Evolutionary conservation across 2,113 vertebrate genomes (phyloP), one percentile per base, ranked within the genome.

Genomic region (Cyrtonyx montezumae): DNA sequence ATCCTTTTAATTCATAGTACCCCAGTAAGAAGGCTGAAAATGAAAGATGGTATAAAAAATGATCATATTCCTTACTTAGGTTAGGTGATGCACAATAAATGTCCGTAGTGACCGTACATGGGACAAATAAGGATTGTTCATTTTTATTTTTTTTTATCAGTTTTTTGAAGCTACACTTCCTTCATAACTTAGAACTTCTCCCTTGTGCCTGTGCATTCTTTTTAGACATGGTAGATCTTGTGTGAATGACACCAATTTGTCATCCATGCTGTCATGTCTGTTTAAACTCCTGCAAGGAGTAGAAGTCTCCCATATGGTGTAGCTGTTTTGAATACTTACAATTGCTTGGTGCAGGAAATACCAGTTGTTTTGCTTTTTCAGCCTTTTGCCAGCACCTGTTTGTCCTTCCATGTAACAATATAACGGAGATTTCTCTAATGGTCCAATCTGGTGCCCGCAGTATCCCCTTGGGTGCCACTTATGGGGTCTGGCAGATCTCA

Each of bases 221-320:
- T 85, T 23, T 59, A 59, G 55, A 26, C 42, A 2, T 59, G 61
- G 59, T 16, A 32, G 19, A 81, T 85, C 59, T 74, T 65, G 25
- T 55, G 73, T 67, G 83, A 90, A 67, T 87, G 59, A 69, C 79
- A 91, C 65, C 30, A 75, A 4, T 87, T 91, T 82, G 56, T 88
- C 45, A 80, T 77, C 65, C 4, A 1, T 91, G 63, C 85, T 91
- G 75, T 85, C 87, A 79, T 45, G 59, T 77, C 67, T 91, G 34
- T 91, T 91, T 74, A 86, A 95, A 93, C 59, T 82, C 79, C 32
- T 74, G 76, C 32, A 78, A 53, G 51, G 69, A 77, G 61, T 88
- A 87, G 86, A 77, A 90, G 13, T 70, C 48, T 83, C 85, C 75
- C 87, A 74, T 94, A 85, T 83, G 82, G 63, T 79, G 37, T 67